Conservation (phyloP, 2,888 invertebrate species). For the Onchidella celtica region DNA sequence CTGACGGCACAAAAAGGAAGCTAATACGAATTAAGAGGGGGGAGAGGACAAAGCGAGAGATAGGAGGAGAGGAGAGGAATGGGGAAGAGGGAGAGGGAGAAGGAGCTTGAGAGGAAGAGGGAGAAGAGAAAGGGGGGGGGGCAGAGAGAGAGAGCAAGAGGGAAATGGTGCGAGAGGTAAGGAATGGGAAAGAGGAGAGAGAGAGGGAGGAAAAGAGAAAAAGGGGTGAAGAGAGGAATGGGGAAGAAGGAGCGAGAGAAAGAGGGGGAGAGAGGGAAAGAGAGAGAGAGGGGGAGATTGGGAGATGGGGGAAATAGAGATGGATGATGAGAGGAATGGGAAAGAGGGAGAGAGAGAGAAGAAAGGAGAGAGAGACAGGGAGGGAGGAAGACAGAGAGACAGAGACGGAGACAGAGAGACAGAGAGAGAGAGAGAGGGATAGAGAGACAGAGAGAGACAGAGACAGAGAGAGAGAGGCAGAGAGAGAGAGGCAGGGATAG, state of each 20-base stretch:
- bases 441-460: neutral
- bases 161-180: neutral
- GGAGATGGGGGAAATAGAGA: neutral
- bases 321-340: neutral
- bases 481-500: neutral
- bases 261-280: neutral
- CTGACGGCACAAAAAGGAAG: neutral
- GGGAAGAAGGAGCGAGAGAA: neutral
- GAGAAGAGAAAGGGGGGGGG: neutral
- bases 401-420: neutral
- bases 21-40: neutral
- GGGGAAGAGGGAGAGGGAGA: conserved; percentile 7
- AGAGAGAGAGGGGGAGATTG: neutral
- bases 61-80: neutral
- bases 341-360: neutral
- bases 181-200: neutral
- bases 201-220: neutral
- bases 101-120: neutral
- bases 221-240: neutral
- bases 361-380: neutral
- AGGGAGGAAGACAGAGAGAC: neutral
- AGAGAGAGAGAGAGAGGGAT: neutral
- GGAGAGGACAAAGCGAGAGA: neutral
- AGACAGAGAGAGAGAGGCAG: neutral
- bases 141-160: neutral